A percentile compares a stretch with the other conserved stretches of the same genome.
phyloP scores from a whole-genome alignment of 1,140 invertebrate species.

The Drosophila funebris region DNA sequence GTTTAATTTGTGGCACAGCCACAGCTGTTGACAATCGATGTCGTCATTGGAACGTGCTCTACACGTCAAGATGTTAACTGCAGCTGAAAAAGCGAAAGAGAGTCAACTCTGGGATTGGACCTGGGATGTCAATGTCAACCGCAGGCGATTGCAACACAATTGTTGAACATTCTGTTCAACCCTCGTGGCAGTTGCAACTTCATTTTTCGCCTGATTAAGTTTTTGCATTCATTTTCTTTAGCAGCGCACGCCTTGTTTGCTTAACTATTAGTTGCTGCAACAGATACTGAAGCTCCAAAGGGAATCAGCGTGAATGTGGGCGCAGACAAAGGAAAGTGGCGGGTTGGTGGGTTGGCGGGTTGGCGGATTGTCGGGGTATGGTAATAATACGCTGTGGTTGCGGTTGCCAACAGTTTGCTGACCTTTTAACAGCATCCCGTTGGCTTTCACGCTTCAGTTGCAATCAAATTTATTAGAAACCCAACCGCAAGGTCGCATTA shows the following conservation, averaged over 20 bases:
- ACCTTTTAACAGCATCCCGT: constrained; percentile 40
- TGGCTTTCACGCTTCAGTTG: constrained; percentile 61
- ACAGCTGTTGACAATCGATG: constrained; percentile 73
- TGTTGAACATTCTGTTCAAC: constrained; percentile 11
- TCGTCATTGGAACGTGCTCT: constrained; percentile 36
- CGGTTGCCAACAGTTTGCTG: constrained; percentile 30
- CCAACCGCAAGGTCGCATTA: constrained; percentile 44
- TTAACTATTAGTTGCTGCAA: constrained; percentile 4
- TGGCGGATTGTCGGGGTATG: background rate
- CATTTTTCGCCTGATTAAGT: constrained; percentile 67
- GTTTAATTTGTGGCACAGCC: constrained; percentile 67
- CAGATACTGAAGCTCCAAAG: background rate
- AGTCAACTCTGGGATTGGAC: background rate
- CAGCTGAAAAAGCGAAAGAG: background rate
- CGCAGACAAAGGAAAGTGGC: no score
- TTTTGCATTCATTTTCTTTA: constrained; percentile 66
- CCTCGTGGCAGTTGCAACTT: constrained; percentile 28
- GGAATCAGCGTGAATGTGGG: no score
- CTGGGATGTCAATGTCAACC: constrained; percentile 26
- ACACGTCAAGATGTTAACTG: constrained; percentile 15
- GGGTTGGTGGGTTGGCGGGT: background rate
- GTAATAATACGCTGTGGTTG: constrained; percentile 5
- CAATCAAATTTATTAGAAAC: constrained; percentile 65
- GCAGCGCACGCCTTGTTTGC: no score
- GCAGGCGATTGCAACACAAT: constrained; percentile 7